Conservation (phyloP, 2,888 invertebrate genomes). For the Erpobdella octoculata region DNA sequence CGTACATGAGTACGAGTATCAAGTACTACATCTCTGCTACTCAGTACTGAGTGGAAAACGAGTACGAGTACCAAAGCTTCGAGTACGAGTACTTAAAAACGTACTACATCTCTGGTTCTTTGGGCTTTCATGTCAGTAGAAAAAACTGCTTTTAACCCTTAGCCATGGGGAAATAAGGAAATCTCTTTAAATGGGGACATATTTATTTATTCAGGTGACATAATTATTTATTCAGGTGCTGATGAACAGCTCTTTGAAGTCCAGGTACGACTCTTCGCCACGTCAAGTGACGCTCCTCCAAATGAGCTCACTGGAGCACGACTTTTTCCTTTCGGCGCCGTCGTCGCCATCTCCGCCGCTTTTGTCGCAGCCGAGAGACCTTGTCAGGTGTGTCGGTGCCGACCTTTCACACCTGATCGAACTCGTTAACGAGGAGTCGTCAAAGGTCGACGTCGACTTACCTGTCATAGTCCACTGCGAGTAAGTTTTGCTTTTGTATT, state of each 20-base stretch:
- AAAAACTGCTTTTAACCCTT: too few relatives aligned
- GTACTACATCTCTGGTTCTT: too few relatives aligned
- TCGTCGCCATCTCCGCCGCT: background rate
- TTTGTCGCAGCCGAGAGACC: background rate
- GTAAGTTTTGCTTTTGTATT: slow-evolving; percentile 3
- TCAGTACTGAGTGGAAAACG: too few relatives aligned
- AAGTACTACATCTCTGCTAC: too few relatives aligned
- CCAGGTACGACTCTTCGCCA: slow-evolving; percentile 10
- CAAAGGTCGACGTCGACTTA: background rate
- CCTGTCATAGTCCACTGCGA: slow-evolving; percentile 23
- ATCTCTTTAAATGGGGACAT: too few relatives aligned
- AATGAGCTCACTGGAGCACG: background rate
- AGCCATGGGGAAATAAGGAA: too few relatives aligned
- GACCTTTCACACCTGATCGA: background rate
- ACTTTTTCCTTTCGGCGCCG: background rate
- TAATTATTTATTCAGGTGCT: slow-evolving; percentile 22
- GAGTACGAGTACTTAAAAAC: too few relatives aligned
- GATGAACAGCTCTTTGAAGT: slow-evolving; percentile 25
- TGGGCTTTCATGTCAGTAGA: too few relatives aligned
- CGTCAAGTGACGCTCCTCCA: slow-evolving; percentile 9
- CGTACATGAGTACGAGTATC: too few relatives aligned
- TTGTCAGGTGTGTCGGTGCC: background rate
- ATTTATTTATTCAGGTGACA: too few relatives aligned
- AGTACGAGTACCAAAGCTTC: too few relatives aligned
- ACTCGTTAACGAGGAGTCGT: background rate